A percentile compares a stretch with the other conserved stretches of the same genome.
These are phyloP conservation scores for Gadus macrocephalus DNA, from an alignment of 2,113 vertebrate genomes.

Conservation along the genomic window DNA sequence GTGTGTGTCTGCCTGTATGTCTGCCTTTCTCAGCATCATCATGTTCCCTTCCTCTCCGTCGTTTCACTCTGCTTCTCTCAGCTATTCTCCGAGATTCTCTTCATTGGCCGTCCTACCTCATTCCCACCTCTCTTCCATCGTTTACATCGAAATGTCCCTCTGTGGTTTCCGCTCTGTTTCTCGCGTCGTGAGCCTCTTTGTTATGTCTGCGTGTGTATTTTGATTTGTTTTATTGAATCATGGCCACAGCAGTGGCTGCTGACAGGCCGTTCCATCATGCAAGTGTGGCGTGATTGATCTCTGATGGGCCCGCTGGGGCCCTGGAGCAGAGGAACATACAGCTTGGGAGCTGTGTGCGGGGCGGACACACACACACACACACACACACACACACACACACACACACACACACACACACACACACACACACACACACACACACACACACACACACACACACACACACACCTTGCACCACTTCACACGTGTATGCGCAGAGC, in stretches of 20 bases:
- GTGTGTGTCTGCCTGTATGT: conserved; percentile 6
- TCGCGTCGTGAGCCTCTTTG: conserved; percentile 36
- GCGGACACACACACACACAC: conserved; percentile 12
- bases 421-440: no score
- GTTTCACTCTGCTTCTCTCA: not conserved
- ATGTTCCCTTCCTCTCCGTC: conserved; percentile 9
- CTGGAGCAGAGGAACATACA: conserved; percentile 49
- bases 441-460: no score
- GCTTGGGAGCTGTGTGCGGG: not conserved
- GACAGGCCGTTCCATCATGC: conserved; percentile 72
- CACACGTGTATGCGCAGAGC: not conserved
- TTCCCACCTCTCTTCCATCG: conserved; percentile 28
- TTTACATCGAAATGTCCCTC: conserved; percentile 28
- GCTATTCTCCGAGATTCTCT: not conserved
- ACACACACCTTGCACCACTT: not conserved
- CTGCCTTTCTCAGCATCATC: no score
- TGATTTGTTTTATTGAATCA: conserved; percentile 67
- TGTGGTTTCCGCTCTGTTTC: conserved; percentile 45
- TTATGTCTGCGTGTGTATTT: conserved; percentile 42
- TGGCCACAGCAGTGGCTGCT: conserved; percentile 60
- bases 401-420: conserved; percentile 6
- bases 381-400: conserved; percentile 3
- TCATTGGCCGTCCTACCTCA: not conserved
- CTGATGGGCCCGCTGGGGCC: conserved; percentile 56
- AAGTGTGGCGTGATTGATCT: conserved; percentile 65